Conservation (phyloP, 2,113 vertebrate genomes). For the Agelaius phoeniceus region DNA sequence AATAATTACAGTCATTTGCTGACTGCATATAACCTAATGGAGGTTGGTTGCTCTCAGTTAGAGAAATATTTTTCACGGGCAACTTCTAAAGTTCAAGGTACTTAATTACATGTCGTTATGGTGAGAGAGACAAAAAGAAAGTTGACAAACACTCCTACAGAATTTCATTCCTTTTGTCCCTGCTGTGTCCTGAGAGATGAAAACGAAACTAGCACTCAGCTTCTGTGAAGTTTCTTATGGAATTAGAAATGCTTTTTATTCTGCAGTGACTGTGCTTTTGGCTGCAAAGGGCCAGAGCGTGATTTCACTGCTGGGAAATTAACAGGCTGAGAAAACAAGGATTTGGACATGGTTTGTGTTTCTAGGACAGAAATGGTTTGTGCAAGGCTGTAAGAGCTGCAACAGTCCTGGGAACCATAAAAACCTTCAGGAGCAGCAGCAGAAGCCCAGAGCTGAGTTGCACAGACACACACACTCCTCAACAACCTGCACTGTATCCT, state of each 20-base stretch:
- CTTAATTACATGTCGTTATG: conserved; percentile 14
- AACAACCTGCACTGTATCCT: background rate
- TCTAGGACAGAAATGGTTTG: background rate
- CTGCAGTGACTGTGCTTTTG: background rate
- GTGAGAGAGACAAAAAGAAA: conserved; percentile 28
- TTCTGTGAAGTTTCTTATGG: background rate
- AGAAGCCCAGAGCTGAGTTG: background rate
- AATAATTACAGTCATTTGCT: conserved; percentile 68
- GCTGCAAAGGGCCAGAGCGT: background rate
- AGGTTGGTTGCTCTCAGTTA: conserved; percentile 35
- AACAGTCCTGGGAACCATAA: background rate
- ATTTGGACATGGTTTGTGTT: background rate
- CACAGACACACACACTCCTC: background rate
- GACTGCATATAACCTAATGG: conserved; percentile 49
- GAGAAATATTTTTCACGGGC: conserved; percentile 31
- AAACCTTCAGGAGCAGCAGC: background rate
- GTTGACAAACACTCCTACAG: conserved; percentile 36
- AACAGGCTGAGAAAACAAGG: background rate
- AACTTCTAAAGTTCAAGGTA: conserved; percentile 53
- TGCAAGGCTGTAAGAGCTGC: background rate
- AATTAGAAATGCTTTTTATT: background rate
- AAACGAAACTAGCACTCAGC: background rate
- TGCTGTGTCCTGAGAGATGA: conserved; percentile 6
- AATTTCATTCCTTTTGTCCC: conserved; percentile 31
- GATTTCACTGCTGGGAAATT: background rate